Conservation (phyloP, 2,888 invertebrate genomes). For the Lymantria dispar region DNA sequence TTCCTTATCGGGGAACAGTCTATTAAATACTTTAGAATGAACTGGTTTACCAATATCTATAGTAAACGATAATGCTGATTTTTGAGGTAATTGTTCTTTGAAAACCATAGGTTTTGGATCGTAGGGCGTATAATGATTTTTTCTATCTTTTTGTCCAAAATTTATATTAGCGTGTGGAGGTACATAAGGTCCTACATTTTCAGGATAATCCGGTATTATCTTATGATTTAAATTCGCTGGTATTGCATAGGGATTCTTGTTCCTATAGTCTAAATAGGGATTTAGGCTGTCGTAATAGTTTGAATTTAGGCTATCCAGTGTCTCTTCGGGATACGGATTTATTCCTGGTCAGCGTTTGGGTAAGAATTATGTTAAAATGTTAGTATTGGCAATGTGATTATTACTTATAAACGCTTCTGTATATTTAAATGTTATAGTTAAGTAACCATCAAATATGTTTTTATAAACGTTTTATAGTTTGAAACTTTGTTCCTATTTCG, state of each 20-base stretch:
- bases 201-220: slow-evolving; percentile 60
- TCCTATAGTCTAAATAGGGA: slow-evolving; percentile 60
- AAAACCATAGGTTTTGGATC: slow-evolving; percentile 57
- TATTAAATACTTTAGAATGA: slow-evolving; percentile 69
- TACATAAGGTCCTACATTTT: slow-evolving; percentile 59
- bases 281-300: slow-evolving; percentile 75
- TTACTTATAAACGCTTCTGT: slow-evolving; percentile 25
- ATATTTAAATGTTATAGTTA: neutral
- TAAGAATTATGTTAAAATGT: slow-evolving; percentile 32
- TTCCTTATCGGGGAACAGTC: slow-evolving; percentile 66
- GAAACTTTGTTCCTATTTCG: no score
- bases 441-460: neutral
- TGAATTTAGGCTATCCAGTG: slow-evolving; percentile 66
- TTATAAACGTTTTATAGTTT: neutral
- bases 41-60: slow-evolving; percentile 60
- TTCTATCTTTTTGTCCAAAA: slow-evolving; percentile 39
- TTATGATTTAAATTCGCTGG: slow-evolving; percentile 74
- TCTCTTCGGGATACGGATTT: slow-evolving; percentile 60
- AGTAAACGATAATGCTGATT: slow-evolving; percentile 55
- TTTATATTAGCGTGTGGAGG: slow-evolving; percentile 68
- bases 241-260: slow-evolving; percentile 78
- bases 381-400: slow-evolving; percentile 34
- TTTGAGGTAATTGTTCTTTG: slow-evolving; percentile 60
- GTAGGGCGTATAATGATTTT: slow-evolving; percentile 47
- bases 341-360: slow-evolving; percentile 67